Percentiles rank a stretch among this genome's conserved stretches.
Evolutionary conservation across 2,113 vertebrate species (phyloP).

Genomic region (Hemiprocne comata): DNA sequence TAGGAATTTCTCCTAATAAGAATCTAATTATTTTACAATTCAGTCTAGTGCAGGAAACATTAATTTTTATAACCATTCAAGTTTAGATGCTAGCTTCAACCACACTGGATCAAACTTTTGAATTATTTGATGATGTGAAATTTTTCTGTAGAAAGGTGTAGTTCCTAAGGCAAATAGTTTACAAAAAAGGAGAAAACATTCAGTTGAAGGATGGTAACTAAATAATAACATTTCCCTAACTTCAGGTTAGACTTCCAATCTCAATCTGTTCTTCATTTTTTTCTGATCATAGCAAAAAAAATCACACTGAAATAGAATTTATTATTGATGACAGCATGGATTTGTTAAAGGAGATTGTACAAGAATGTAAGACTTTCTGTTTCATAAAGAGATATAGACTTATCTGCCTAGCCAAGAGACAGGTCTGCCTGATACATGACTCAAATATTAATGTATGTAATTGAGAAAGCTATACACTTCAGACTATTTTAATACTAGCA

Average conservation of each 20-base stretch:
- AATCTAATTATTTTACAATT: neutral
- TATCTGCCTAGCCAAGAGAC: neutral
- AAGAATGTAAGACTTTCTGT: neutral
- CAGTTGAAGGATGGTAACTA: neutral
- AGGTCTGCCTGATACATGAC: neutral
- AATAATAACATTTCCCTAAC: neutral
- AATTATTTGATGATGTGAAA: neutral
- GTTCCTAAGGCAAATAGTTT: neutral
- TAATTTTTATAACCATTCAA: neutral
- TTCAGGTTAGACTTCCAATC: neutral
- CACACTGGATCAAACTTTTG: neutral
- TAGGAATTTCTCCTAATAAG: neutral
- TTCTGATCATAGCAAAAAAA: neutral
- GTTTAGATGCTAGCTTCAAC: too few species aligned
- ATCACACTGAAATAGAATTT: neutral
- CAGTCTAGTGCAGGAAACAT: neutral
- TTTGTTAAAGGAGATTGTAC: neutral
- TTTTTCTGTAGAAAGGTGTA: neutral
- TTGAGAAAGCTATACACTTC: neutral
- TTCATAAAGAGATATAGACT: neutral
- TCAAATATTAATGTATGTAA: neutral
- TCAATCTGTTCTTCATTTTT: too few species aligned
- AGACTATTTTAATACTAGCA: neutral
- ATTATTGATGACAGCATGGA: neutral
- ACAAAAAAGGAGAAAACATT: neutral